Percentiles rank a stretch among this genome's conserved stretches.
Conservation (phyloP, 2,797 vertebrate genomes). For the Hoplostethus atlanticus region DNA sequence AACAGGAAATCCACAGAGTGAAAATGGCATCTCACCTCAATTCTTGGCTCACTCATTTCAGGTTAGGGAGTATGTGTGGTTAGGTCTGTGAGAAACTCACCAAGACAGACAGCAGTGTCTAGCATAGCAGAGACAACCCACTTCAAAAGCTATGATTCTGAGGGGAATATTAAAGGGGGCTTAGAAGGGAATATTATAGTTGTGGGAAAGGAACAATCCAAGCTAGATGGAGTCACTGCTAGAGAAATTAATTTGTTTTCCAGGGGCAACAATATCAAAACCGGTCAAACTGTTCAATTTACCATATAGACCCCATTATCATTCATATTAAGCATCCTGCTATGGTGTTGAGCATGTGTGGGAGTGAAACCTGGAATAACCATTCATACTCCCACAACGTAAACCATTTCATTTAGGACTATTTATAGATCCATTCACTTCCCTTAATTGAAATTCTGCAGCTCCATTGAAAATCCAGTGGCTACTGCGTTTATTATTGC, state of each 20-base stretch:
- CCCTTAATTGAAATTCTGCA: conserved; percentile 73
- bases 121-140: neutral
- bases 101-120: neutral
- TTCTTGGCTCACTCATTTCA: conserved; percentile 3
- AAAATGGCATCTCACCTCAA: conserved; percentile 13
- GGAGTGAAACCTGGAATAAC: conserved; percentile 64
- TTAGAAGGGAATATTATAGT: neutral
- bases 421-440: conserved; percentile 68
- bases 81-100: conserved; percentile 1
- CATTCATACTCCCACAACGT: conserved; percentile 65
- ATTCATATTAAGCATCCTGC: conserved; percentile 32
- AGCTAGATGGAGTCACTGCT: neutral
- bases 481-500: conserved; percentile 66
- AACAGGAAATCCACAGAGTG: conserved; percentile 31
- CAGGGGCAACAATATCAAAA: neutral
- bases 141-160: neutral
- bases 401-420: conserved; percentile 62
- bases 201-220: too few relatives aligned
- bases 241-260: neutral
- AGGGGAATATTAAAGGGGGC: conserved; percentile 6
- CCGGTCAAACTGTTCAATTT: conserved; percentile 25
- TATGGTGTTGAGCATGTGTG: conserved; percentile 28
- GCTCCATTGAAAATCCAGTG: conserved; percentile 42
- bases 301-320: neutral
- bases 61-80: neutral